These are phyloP conservation scores for Romanogobio albipinnatus DNA, from an alignment of 2,113 vertebrate species.

Conservation along the genomic window DNA sequence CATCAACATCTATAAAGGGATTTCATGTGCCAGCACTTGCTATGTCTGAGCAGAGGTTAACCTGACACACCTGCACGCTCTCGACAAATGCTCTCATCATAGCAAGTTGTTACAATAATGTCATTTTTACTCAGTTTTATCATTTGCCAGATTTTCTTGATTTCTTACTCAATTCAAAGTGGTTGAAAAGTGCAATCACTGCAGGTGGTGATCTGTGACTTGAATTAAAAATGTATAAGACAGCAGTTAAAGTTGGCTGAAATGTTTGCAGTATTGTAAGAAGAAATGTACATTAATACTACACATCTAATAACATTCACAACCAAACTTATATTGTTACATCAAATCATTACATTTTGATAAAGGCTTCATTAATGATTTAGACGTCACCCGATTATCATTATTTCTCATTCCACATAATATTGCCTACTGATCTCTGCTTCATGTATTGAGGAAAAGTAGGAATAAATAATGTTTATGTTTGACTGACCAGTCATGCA, in stretches of 20 bases:
- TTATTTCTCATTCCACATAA: not conserved
- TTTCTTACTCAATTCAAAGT: not conserved
- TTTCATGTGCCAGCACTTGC: slow-evolving; percentile 28
- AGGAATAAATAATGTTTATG: not conserved
- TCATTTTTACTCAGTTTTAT: not conserved
- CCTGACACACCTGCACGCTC: not conserved
- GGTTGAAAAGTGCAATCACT: not conserved
- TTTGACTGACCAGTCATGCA: not conserved
- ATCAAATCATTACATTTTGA: not conserved
- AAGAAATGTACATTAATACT: not conserved
- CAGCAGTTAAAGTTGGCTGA: not conserved
- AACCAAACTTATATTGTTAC: not conserved
- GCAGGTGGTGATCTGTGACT: not conserved
- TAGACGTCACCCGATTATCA: not conserved
- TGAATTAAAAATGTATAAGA: not conserved
- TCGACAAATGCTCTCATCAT: not conserved
- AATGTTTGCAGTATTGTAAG: not conserved
- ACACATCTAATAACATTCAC: not conserved
- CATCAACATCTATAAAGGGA: not conserved
- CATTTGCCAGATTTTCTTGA: not conserved
- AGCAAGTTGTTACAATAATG: not conserved
- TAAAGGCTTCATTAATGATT: not conserved
- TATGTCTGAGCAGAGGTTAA: slow-evolving; percentile 26
- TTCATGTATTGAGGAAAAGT: not conserved
- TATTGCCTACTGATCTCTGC: not conserved